Evolutionary conservation across 2,888 invertebrate genomes (phyloP), one percentile per base, ranked within the genome.

Genomic region (Drosophila quinaria): DNA sequence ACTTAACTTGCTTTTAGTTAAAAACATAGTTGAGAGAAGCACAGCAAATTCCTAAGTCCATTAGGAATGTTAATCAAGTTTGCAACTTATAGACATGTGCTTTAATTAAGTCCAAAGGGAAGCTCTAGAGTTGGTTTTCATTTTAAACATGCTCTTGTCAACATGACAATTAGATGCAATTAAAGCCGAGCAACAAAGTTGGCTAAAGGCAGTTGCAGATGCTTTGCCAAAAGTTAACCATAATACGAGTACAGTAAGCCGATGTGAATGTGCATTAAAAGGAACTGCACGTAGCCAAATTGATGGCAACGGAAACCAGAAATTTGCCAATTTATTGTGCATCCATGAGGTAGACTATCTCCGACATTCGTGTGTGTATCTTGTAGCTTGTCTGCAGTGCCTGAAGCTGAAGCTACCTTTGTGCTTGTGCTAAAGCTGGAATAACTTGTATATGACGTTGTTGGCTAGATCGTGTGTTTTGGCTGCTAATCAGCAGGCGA

Each of bases 101-200:
- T 67, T 33, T 42, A 61, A 73, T 60, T 41, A 31, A 10, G 25
- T 33, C 6, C 22, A 50, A 15, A 11, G 1, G 5, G 41, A 33
- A 6, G 10, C 17, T 25, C 3, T 25, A 15, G 19, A n/a, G 6
- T 50, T n/a, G 35, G n/a, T 17, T 41, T 51, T 72, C 65, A 67
- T 56, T 72, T 65, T 70, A 55, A 68, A 74, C 70, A 66, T 52
- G 68, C 63, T 65, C 63, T 63, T 88, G 71, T 86, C 84, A 83
- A 83, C 89, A 74, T 59, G 66, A 65, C 81, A 84, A 84, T 84
- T 84, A 84, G 69, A 73, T 58, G 70, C 75, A 81, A 88, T 87
- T 86, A 80, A 75, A 70, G 67, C 64, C 66, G 25, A 39, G 39
- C 49, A 81, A 70, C 71, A 68, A 71, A 66, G 67, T 87, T 74